These are phyloP conservation scores for Aplochiton taeniatus DNA, from an alignment of 2,797 vertebrate species.

Conservation along the genomic window DNA sequence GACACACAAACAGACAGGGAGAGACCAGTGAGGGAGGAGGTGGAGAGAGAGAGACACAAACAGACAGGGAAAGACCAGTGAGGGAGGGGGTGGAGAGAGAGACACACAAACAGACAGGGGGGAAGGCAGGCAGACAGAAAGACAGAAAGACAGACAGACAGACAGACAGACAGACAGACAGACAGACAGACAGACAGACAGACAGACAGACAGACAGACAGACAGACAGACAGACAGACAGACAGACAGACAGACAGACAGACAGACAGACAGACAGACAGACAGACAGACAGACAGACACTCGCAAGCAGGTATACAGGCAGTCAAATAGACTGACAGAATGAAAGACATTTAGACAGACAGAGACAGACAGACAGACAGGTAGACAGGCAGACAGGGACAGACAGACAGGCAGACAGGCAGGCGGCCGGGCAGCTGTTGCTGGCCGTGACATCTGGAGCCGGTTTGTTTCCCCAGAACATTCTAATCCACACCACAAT, in stretches of 20 bases:
- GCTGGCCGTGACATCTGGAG: slow-evolving; percentile 55
- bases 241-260: too few species aligned
- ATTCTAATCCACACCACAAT: slow-evolving; percentile 52
- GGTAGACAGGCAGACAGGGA: neutral
- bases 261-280: too few species aligned
- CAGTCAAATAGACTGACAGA: too few species aligned
- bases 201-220: neutral
- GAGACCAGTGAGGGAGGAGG: too few species aligned
- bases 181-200: neutral
- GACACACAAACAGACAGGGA: too few species aligned
- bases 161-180: neutral
- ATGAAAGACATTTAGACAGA: neutral
- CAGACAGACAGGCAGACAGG: neutral
- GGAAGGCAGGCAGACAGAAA: too few species aligned
- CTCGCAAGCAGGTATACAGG: too few species aligned
- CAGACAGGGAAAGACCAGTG: neutral
- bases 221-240: neutral
- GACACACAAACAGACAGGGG: too few species aligned
- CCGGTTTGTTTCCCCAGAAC: slow-evolving; percentile 49
- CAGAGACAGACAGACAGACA: neutral
- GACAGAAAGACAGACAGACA: neutral
- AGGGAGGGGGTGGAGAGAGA: neutral
- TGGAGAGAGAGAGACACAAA: neutral
- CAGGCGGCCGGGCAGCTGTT: neutral
- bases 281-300: too few species aligned